Evolutionary conservation across 1,140 invertebrate species (phyloP).

Genomic region (Drosophila rhopaloa): DNA sequence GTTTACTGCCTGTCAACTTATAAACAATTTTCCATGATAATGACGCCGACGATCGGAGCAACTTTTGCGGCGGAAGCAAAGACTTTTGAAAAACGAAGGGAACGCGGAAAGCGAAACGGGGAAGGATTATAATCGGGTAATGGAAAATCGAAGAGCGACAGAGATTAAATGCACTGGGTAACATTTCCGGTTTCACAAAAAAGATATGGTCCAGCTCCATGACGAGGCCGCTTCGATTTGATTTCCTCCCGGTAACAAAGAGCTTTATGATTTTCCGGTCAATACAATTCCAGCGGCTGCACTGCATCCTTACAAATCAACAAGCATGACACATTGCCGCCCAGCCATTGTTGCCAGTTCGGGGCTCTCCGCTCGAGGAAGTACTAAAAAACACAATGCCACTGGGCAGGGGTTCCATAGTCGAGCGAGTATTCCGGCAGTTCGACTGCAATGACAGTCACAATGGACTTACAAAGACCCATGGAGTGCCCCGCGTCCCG

Average conservation of each 20-base stretch:
- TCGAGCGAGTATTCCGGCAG: not conserved
- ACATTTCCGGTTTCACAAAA: constrained; percentile 61
- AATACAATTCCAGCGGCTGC: constrained; percentile 69
- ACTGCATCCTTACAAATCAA: constrained; percentile 80
- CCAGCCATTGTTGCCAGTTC: constrained; percentile 20
- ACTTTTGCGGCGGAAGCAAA: constrained; percentile 70
- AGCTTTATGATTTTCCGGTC: constrained; percentile 82
- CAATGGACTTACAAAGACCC: constrained; percentile 39
- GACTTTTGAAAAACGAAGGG: constrained; percentile 31
- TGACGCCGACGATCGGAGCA: constrained; percentile 34
- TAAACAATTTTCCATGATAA: constrained; percentile 77
- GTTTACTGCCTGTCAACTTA: constrained; percentile 81
- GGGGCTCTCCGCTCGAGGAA: constrained; percentile 45
- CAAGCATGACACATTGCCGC: constrained; percentile 76
- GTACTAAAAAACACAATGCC: constrained; percentile 57
- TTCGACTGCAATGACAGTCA: constrained; percentile 43
- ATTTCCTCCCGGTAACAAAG: constrained; percentile 71
- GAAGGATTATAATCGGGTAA: constrained; percentile 74
- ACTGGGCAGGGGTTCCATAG: constrained; percentile 1
- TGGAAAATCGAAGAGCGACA: constrained; percentile 66
- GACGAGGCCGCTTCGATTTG: constrained; percentile 53
- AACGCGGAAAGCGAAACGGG: not conserved
- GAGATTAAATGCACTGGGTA: constrained; percentile 65
- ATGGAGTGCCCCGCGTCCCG: constrained; percentile 38
- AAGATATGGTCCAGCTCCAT: constrained; percentile 52